Base-by-base conservation (phyloP, 2,797 vertebrate species). In the Tamandua tetradactyla region DNA sequence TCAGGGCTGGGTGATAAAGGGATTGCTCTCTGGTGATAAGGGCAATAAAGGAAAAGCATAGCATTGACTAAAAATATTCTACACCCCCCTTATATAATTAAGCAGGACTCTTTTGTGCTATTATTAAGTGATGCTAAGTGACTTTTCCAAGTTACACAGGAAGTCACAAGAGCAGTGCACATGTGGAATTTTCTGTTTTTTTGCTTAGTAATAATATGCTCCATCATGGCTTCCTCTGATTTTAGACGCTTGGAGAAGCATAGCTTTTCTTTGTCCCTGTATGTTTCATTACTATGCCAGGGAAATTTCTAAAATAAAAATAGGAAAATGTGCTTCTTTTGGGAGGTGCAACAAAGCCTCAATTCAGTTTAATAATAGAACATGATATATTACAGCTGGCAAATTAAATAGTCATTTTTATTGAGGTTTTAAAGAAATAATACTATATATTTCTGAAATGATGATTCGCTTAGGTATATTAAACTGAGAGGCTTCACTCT, bases 341-440 rank as follows among this genome's bases (percentile, higher is more conserved):
- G 81, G 44, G 22, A 91, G 49, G 71, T 76, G 30, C 6, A 32
- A 59, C 11, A 18, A 62, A 35, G 20, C 30, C 40, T 92, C 37
- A 42, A 27, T 72, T 88, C 52, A 78, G 30, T 79, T 9, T 57
- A 44, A 61, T 66, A 37, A 71, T 9, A 84, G 47, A 22, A 74
- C 89, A 61, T 49, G 40, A 59, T 92, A 59, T 30, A 5, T 30
- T 95, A 83, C 11, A 52, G 40, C 20, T 18, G 74, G 62, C 74
- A 79, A 66, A 68, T 72, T 75, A 30, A 80, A 47, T 9, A 80
- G 52, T 80, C 15, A 66, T 35, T 32, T 55, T 88, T 57, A 66
- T 80, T 85, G 52, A 14, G 5, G 52, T 64, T 90, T 88, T 61
- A 81, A 84, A 89, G 22, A 94, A 76, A 82, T 69, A 40, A 61